Evolutionary conservation across 2,888 invertebrate species (phyloP).

Genomic region (Choristoneura rosaceana): DNA sequence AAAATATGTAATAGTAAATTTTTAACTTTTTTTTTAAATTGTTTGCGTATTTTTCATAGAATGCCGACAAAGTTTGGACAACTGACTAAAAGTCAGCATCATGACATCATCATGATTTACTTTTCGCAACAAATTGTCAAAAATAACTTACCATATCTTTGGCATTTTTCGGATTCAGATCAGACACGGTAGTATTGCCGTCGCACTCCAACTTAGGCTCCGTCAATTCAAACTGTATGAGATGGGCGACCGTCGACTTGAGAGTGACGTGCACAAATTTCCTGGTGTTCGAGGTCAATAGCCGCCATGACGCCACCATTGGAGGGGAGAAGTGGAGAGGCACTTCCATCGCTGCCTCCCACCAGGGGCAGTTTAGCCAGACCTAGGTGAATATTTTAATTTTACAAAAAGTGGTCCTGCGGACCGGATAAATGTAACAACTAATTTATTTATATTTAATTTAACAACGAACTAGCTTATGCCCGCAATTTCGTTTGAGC

Average conservation of each 20-base stretch:
- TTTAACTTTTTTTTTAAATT: too few relatives aligned
- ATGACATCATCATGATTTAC: too few relatives aligned
- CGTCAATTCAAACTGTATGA: conserved; percentile 77
- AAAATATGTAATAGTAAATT: background rate
- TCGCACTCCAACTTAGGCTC: conserved; percentile 85
- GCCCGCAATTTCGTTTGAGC: too few relatives aligned
- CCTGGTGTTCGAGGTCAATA: conserved; percentile 93
- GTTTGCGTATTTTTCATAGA: too few relatives aligned
- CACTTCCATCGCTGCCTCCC: conserved; percentile 89
- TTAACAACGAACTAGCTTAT: too few relatives aligned
- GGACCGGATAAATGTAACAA: background rate
- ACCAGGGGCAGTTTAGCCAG: conserved; percentile 93
- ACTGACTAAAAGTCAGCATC: too few relatives aligned
- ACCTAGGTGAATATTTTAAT: conserved; percentile 70
- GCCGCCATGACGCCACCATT: conserved; percentile 91
- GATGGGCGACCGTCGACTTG: conserved; percentile 87
- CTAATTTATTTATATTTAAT: too few relatives aligned
- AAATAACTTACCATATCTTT: conserved; percentile 81
- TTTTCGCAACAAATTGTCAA: background rate
- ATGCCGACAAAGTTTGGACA: too few relatives aligned
- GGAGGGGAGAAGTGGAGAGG: conserved; percentile 93
- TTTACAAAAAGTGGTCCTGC: conserved; percentile 1
- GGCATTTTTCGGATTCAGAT: conserved; percentile 87
- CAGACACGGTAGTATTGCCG: conserved; percentile 86
- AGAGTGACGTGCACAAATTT: conserved; percentile 94